phyloP scores from a whole-genome alignment of 2,113 vertebrate species.

The Brachyistius frenatus region DNA sequence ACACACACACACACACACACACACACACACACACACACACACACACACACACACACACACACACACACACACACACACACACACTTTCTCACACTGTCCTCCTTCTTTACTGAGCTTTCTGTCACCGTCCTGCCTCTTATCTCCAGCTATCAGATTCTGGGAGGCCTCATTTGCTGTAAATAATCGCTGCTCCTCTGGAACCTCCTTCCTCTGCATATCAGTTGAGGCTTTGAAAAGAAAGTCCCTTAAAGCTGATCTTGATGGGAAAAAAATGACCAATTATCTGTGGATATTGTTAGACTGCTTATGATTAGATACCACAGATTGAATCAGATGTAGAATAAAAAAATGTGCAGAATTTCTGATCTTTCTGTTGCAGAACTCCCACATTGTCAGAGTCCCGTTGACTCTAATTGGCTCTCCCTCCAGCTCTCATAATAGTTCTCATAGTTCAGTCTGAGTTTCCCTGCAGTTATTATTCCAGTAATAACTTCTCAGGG shows the following conservation, averaged over 20 bases:
- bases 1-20: too few relatives aligned
- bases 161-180: not conserved
- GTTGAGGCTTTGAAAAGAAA: conserved; percentile 11
- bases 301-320: not conserved
- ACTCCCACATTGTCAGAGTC: not conserved
- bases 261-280: not conserved
- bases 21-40: too few relatives aligned
- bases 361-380: conserved; percentile 13
- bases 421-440: not conserved
- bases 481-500: not conserved
- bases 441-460: not conserved
- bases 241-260: not conserved
- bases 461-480: too few relatives aligned
- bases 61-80: not conserved
- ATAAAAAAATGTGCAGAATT: not conserved
- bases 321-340: not conserved
- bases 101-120: not conserved
- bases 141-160: conserved; percentile 1
- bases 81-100: too few relatives aligned
- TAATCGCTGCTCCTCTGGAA: not conserved
- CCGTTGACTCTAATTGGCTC: conserved; percentile 1
- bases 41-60: too few relatives aligned
- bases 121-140: not conserved
- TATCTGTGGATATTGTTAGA: not conserved
- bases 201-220: not conserved